These are phyloP conservation scores for Felis catus DNA, from an alignment of 2,113 vertebrate genomes.

Conservation along the genomic window DNA sequence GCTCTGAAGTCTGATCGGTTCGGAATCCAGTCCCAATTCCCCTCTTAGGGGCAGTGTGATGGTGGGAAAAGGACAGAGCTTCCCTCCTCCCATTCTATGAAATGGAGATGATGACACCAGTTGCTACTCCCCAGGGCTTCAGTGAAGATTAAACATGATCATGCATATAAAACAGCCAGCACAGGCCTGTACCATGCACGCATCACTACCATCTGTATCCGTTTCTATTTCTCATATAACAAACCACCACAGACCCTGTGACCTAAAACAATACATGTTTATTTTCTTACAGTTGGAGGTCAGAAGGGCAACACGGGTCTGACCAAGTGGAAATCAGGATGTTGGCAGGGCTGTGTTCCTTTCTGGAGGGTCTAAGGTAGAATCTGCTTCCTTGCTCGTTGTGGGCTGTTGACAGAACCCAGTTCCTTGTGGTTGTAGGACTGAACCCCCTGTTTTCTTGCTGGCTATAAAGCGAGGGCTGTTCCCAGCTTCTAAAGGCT, in stretches of 20 bases:
- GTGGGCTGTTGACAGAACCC: neutral
- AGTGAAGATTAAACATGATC: neutral
- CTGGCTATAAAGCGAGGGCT: neutral
- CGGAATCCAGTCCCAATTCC: neutral
- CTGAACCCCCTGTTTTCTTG: neutral
- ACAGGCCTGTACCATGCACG: neutral
- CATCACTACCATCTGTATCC: accelerated
- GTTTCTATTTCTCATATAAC: neutral
- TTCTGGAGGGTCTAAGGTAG: neutral
- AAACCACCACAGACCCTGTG: neutral
- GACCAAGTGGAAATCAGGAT: neutral
- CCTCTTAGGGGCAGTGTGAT: neutral
- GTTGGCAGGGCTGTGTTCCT: neutral
- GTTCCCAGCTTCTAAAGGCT: neutral
- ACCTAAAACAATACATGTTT: neutral
- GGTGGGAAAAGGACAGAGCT: neutral
- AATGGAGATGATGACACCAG: neutral
- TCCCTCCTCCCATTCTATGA: neutral
- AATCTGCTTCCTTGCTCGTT: neutral
- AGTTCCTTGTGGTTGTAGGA: neutral
- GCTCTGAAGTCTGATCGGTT: neutral
- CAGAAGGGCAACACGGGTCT: neutral
- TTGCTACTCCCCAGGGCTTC: neutral
- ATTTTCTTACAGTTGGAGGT: neutral
- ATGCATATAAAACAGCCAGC: neutral